Evolutionary conservation across 1,140 invertebrate genomes (phyloP).

Genomic region (Drosophila tropicalis): DNA sequence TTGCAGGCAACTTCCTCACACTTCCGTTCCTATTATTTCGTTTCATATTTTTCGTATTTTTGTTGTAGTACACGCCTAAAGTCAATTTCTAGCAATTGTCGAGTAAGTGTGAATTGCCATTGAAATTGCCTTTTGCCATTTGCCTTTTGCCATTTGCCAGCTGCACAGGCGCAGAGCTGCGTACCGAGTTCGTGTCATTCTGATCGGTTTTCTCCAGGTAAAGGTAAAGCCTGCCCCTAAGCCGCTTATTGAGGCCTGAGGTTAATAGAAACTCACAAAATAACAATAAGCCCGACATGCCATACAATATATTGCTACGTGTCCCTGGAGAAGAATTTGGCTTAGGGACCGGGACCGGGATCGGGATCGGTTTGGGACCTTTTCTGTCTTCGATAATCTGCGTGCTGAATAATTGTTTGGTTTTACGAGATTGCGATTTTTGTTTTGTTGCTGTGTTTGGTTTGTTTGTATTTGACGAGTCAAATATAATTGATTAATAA

Average conservation of each 20-base stretch:
- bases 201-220: constrained; percentile 60
- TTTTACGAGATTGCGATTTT: constrained; percentile 15
- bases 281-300: constrained; percentile 56
- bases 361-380: constrained; percentile 50
- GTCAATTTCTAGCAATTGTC: constrained; percentile 77
- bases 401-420: constrained; percentile 74
- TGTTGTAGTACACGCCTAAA: constrained; percentile 65
- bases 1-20: constrained; percentile 64
- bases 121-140: constrained; percentile 64
- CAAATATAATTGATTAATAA: constrained; percentile 77
- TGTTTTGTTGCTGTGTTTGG: constrained; percentile 30
- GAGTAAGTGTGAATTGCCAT: constrained; percentile 73
- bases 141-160: constrained; percentile 55
- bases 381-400: constrained; percentile 55
- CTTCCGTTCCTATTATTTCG: constrained; percentile 52
- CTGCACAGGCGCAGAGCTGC: constrained; percentile 67
- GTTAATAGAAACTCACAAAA: constrained; percentile 72
- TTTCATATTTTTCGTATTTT: constrained; percentile 18
- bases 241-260: constrained; percentile 70
- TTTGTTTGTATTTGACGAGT: constrained; percentile 56
- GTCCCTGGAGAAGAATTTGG: constrained; percentile 73
- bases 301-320: constrained; percentile 48
- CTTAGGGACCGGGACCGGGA: constrained; percentile 37
- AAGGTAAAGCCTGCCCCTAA: constrained; percentile 65
- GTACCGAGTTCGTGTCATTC: constrained; percentile 48